Percentiles rank a stretch among this genome's conserved stretches.
Conservation (phyloP, 2,888 invertebrate genomes). For the Steinernema scapterisci region DNA sequence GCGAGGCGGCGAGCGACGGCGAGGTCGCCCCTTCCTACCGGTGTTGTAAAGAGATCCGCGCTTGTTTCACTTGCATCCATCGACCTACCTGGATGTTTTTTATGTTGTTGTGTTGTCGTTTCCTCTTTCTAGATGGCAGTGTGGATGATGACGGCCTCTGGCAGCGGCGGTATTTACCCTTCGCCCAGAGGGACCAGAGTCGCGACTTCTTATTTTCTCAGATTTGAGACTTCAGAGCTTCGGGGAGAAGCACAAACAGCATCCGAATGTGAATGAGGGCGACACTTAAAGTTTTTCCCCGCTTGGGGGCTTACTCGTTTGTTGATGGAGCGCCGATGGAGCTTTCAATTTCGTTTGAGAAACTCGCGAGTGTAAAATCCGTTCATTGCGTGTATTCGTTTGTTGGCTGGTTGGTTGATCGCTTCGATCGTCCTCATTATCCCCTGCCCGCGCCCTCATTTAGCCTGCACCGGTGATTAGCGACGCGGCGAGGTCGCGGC, state of each 20-base stretch:
- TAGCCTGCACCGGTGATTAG: no score
- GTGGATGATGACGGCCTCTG: background rate
- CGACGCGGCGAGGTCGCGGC: no score
- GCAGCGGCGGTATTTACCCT: constrained; percentile 14
- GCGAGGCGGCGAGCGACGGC: no score
- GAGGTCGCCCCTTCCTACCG: no score
- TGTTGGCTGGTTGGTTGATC: background rate
- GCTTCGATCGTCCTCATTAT: background rate
- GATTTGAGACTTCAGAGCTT: background rate
- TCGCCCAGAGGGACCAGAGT: background rate
- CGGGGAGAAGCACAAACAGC: background rate
- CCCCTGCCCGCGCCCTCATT: background rate
- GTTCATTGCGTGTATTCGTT: background rate
- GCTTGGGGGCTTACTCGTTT: background rate
- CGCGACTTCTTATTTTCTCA: no score
- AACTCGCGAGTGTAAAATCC: constrained; percentile 4
- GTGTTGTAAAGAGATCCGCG: background rate
- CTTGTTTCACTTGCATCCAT: background rate
- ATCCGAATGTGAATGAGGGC: background rate
- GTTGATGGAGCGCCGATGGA: no score
- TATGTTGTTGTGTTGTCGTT: background rate
- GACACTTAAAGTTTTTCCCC: constrained; percentile 4
- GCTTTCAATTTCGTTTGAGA: no score
- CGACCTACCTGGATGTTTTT: constrained; percentile 15
- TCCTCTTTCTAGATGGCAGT: no score